Conservation (phyloP, 2,113 vertebrate genomes). For the Oncorhynchus nerka region DNA sequence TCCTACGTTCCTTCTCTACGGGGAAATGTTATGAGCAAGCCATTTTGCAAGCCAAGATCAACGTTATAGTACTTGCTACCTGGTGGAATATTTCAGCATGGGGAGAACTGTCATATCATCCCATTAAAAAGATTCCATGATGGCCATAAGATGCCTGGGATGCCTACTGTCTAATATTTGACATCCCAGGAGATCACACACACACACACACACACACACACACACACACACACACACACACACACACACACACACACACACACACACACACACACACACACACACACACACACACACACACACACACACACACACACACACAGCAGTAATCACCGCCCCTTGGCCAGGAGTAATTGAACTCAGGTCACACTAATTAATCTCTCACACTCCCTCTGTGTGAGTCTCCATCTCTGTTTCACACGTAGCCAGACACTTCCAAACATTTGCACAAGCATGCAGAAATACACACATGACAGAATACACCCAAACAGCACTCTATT, state of each 20-base stretch:
- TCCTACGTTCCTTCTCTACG: no score
- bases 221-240: background rate
- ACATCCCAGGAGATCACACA: slow-evolving; percentile 29
- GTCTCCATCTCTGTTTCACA: slow-evolving; percentile 27
- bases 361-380: slow-evolving; percentile 58
- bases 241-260: background rate
- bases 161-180: slow-evolving; percentile 31
- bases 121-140: background rate
- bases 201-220: background rate
- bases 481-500: no score
- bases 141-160: slow-evolving; percentile 12
- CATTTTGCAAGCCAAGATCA: background rate
- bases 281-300: background rate
- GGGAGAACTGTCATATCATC: slow-evolving; percentile 14
- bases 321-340: slow-evolving; percentile 43
- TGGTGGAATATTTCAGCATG: slow-evolving; percentile 21
- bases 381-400: slow-evolving; percentile 32
- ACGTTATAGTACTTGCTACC: slow-evolving; percentile 2
- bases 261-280: slow-evolving; percentile 4
- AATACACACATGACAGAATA: slow-evolving; percentile 23
- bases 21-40: slow-evolving; percentile 6
- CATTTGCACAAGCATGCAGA: background rate
- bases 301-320: background rate
- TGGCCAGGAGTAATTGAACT: slow-evolving; percentile 52
- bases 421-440: slow-evolving; percentile 28